Evolutionary conservation across 2,888 invertebrate species (phyloP).

Genomic region (Tipula unca): DNA sequence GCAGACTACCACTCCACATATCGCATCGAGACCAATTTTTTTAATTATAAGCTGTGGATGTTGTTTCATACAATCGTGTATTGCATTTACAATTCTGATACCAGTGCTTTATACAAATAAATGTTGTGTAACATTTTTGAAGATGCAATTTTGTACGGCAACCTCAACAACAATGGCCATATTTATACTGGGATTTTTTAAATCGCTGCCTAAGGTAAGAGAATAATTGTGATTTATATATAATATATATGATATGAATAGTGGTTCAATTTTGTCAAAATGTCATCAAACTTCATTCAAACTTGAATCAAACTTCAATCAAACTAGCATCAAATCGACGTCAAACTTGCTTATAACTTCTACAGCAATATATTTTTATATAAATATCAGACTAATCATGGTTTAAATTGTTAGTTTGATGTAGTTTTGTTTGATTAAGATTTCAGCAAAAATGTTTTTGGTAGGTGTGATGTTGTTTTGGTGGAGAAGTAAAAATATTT

Average conservation of each 20-base stretch:
- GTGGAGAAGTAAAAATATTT: too few relatives aligned
- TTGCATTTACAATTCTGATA: constrained; percentile 38
- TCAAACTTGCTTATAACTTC: too few relatives aligned
- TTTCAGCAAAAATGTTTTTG: too few relatives aligned
- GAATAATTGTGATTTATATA: not conserved
- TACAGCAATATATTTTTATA: too few relatives aligned
- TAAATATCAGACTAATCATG: too few relatives aligned
- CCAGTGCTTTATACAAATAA: constrained; percentile 41
- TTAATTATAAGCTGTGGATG: constrained; percentile 41
- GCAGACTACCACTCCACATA: constrained; percentile 31
- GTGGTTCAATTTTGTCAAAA: too few relatives aligned
- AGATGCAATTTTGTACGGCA: constrained; percentile 60
- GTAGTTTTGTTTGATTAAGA: too few relatives aligned
- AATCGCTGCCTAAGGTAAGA: constrained; percentile 45
- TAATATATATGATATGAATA: not conserved
- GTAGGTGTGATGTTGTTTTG: too few relatives aligned
- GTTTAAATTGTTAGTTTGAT: too few relatives aligned
- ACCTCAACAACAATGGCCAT: constrained; percentile 62
- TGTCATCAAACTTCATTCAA: too few relatives aligned
- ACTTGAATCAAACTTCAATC: too few relatives aligned
- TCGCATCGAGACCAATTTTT: constrained; percentile 36
- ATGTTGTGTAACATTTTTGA: constrained; percentile 53
- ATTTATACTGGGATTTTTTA: constrained; percentile 44
- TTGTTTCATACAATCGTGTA: constrained; percentile 41
- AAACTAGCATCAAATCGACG: too few relatives aligned